Percentiles rank a stretch among this genome's conserved stretches.
phyloP scores from a whole-genome alignment of 1,140 invertebrate genomes.

The Drosophila funebris region DNA sequence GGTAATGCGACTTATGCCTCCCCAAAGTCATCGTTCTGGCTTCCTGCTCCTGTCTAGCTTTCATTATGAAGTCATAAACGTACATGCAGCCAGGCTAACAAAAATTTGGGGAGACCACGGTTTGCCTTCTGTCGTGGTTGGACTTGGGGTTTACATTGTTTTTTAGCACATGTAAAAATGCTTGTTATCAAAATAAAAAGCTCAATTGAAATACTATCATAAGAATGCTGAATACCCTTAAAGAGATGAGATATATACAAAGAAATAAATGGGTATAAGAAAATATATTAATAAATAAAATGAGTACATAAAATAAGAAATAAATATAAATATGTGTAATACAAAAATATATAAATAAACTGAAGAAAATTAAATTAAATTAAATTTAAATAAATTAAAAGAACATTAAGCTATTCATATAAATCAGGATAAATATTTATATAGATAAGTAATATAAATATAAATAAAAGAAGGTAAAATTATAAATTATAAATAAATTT shows the following conservation, averaged over 20 bases:
- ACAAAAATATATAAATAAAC: too few species aligned
- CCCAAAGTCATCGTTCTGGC: constrained; percentile 58
- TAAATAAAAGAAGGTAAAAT: too few species aligned
- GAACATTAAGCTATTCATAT: too few species aligned
- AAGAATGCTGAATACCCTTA: constrained; percentile 10
- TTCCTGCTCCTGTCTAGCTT: constrained; percentile 34
- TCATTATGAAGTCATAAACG: constrained; percentile 81
- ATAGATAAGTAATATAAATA: too few species aligned
- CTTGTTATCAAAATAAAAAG: constrained; percentile 59
- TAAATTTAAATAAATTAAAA: too few species aligned
- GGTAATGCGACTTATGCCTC: constrained; percentile 64
- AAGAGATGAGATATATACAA: not conserved
- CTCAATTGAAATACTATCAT: not conserved
- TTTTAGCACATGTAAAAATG: constrained; percentile 82
- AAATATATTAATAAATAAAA: too few species aligned
- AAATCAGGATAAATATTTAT: too few species aligned
- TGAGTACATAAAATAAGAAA: too few species aligned
- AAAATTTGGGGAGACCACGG: constrained; percentile 42
- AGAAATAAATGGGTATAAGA: not conserved
- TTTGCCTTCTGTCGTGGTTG: constrained; percentile 7
- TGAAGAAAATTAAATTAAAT: too few species aligned
- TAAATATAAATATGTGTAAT: too few species aligned
- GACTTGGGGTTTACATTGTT: constrained; percentile 39
- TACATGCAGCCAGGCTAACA: constrained; percentile 63
- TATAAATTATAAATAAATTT: too few species aligned